Conservation (phyloP, 2,113 vertebrate species). For the Athene cunicularia region DNA sequence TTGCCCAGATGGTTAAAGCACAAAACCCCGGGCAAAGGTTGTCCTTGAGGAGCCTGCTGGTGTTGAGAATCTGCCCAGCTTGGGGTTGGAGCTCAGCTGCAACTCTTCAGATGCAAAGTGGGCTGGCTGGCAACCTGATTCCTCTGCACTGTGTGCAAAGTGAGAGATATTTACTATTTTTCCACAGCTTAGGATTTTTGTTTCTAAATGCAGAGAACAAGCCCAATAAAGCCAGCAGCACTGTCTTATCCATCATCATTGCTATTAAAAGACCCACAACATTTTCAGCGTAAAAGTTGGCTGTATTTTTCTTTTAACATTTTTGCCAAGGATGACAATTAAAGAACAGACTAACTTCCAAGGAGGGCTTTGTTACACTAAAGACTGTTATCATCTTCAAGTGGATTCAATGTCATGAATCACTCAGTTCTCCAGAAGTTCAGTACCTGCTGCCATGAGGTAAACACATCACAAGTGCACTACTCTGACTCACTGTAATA, state of each 20-base stretch:
- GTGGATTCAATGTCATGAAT: background rate
- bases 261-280: background rate
- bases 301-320: background rate
- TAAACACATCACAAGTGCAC: background rate
- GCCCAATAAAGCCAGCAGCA: background rate
- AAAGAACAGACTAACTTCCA: background rate
- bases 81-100: background rate
- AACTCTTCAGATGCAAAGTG: background rate
- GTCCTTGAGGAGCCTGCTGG: background rate
- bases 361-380: background rate
- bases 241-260: background rate
- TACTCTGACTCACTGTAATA: background rate
- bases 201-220: background rate
- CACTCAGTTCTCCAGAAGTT: background rate
- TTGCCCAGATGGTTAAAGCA: background rate
- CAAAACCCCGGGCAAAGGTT: background rate
- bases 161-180: background rate
- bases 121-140: background rate
- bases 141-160: background rate
- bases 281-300: background rate
- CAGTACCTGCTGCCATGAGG: background rate
- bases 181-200: background rate
- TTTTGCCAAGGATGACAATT: background rate
- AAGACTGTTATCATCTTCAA: background rate
- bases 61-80: background rate